Evolutionary conservation across 2,113 vertebrate genomes (phyloP).

Genomic region (Spea multiplicata): DNA sequence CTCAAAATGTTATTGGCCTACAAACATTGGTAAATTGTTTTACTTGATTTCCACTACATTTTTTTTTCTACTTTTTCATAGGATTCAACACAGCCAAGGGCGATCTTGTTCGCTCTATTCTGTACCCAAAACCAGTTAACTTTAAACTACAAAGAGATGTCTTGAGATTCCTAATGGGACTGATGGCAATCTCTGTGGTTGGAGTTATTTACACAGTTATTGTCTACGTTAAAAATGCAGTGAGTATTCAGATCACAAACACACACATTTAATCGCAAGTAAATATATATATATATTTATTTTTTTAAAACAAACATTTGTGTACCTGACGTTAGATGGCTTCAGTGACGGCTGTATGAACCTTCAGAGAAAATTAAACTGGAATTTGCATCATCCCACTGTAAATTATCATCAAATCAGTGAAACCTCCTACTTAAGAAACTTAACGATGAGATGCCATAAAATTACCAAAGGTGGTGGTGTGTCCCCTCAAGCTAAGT

Average conservation of each 20-base stretch:
- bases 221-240: conserved; percentile 64
- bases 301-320: background rate
- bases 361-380: too few species aligned
- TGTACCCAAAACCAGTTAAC: conserved; percentile 73
- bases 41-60: background rate
- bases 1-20: too few species aligned
- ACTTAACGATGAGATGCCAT: too few species aligned
- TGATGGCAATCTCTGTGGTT: conserved; percentile 61
- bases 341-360: too few species aligned
- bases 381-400: too few species aligned
- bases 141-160: conserved; percentile 74
- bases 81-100: conserved; percentile 77
- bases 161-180: conserved; percentile 67
- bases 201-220: conserved; percentile 73
- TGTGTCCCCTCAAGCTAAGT: too few species aligned
- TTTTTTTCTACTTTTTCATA: conserved; percentile 42
- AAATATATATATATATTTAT: too few species aligned
- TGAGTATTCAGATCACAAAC: conserved; percentile 51
- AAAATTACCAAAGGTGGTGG: too few species aligned
- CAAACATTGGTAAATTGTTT: too few species aligned
- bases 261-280: too few species aligned
- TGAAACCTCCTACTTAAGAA: too few species aligned
- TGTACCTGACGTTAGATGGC: background rate
- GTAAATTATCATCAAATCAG: too few species aligned
- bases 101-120: conserved; percentile 73